phyloP scores from a whole-genome alignment of 2,113 vertebrate species.

The Scomber colias region DNA sequence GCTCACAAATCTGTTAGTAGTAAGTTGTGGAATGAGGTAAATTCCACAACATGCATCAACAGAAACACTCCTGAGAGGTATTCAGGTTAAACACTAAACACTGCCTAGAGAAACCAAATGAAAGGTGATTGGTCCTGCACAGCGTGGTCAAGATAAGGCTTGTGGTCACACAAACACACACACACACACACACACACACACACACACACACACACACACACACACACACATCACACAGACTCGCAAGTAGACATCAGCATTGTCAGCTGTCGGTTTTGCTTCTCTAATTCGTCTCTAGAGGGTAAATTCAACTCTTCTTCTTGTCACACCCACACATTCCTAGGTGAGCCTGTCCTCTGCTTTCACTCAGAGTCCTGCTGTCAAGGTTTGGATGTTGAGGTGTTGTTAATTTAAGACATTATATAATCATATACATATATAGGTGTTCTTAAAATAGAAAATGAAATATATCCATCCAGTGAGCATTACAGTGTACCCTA shows the following conservation, averaged over 20 bases:
- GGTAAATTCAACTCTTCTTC: conserved; percentile 24
- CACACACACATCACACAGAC: too few species aligned
- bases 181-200: neutral
- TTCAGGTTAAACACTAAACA: neutral
- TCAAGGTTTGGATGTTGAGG: conserved; percentile 6
- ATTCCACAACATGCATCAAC: neutral
- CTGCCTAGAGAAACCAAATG: neutral
- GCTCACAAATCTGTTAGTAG: too few species aligned
- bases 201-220: neutral
- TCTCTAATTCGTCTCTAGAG: conserved; percentile 21
- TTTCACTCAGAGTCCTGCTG: neutral
- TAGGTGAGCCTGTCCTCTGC: conserved; percentile 32
- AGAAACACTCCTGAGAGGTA: neutral
- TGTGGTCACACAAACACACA: neutral
- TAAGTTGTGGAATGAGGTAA: neutral
- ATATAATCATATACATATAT: too few species aligned
- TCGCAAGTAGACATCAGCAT: conserved; percentile 21
- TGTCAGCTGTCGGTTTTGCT: conserved; percentile 40
- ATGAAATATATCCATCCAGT: neutral
- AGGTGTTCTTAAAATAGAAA: neutral
- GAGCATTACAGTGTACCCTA: too few species aligned
- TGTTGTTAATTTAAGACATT: neutral
- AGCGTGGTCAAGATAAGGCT: neutral
- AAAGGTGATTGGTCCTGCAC: neutral
- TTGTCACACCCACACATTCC: conserved; percentile 22